These are phyloP conservation scores for Martes martes DNA, from an alignment of 2,113 vertebrate genomes.

Conservation along the genomic window DNA sequence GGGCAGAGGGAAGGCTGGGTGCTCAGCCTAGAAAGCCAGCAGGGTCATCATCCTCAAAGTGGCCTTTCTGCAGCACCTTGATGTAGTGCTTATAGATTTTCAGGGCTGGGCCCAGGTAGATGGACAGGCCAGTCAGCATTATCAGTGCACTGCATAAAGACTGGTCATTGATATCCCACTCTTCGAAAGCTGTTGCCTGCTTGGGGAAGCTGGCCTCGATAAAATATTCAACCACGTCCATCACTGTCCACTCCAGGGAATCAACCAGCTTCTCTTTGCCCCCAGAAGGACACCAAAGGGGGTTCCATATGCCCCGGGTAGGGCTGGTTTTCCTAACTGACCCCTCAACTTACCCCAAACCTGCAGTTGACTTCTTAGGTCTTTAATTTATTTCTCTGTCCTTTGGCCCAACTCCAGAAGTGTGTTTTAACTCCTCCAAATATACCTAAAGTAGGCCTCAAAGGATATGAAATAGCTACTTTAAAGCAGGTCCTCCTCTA, in stretches of 20 bases:
- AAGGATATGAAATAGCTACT: neutral
- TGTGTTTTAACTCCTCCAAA: neutral
- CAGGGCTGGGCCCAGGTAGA: conserved; percentile 90
- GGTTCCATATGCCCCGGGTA: conserved; percentile 71
- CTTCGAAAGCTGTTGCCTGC: conserved; percentile 89
- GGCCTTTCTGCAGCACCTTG: conserved; percentile 90
- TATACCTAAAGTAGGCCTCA: neutral
- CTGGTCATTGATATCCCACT: conserved; percentile 93
- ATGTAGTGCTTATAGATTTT: conserved; percentile 93
- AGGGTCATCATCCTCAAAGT: conserved; percentile 88
- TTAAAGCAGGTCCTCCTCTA: neutral
- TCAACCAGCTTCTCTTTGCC: conserved; percentile 82
- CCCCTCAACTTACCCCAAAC: neutral
- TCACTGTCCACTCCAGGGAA: conserved; percentile 88
- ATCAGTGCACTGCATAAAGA: conserved; percentile 92
- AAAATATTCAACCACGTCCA: conserved; percentile 91
- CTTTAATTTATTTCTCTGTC: neutral
- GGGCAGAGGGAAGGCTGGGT: neutral
- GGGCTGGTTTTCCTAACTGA: conserved; percentile 75
- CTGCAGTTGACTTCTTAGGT: neutral
- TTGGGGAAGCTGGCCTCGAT: conserved; percentile 89
- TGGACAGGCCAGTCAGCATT: conserved; percentile 90
- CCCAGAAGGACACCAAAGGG: conserved; percentile 76
- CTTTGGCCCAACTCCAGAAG: neutral
- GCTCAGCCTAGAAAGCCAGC: conserved; percentile 75